Conservation (phyloP, 2,113 vertebrate species). For the Marmota monax region DNA sequence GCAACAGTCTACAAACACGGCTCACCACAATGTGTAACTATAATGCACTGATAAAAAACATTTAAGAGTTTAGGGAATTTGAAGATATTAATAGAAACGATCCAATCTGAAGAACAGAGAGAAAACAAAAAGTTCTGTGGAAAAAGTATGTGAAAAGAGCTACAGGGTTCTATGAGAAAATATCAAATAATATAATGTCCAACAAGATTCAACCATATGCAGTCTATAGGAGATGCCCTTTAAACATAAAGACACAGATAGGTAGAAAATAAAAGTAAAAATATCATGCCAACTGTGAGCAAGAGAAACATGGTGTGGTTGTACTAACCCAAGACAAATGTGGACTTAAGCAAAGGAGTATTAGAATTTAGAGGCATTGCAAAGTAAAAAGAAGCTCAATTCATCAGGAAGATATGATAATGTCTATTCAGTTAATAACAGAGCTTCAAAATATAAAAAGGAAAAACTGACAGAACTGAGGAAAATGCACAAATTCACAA, state of each 20-base stretch:
- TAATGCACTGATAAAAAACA: no score
- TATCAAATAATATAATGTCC: neutral
- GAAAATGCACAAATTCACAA: neutral
- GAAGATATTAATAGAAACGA: neutral
- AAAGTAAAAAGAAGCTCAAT: neutral
- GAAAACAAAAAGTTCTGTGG: neutral
- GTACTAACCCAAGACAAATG: neutral
- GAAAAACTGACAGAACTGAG: neutral
- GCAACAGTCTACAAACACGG: no score
- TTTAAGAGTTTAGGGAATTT: neutral
- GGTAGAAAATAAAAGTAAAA: constrained; percentile 24
- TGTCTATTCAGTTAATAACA: neutral
- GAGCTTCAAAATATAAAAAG: neutral
- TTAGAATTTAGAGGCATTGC: constrained; percentile 28
- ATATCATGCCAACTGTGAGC: neutral
- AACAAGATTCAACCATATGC: neutral
- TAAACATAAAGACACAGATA: neutral
- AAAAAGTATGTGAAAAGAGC: neutral
- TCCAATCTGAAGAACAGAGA: neutral
- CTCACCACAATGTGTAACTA: no score
- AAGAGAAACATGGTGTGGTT: neutral
- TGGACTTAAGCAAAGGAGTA: neutral
- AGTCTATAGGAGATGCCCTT: neutral
- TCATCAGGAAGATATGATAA: neutral
- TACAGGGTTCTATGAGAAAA: neutral